A percentile compares a stretch with the other conserved stretches of the same genome.
These are phyloP conservation scores for Tipula confusa DNA, from an alignment of 2,888 invertebrate species.

Conservation along the genomic window DNA sequence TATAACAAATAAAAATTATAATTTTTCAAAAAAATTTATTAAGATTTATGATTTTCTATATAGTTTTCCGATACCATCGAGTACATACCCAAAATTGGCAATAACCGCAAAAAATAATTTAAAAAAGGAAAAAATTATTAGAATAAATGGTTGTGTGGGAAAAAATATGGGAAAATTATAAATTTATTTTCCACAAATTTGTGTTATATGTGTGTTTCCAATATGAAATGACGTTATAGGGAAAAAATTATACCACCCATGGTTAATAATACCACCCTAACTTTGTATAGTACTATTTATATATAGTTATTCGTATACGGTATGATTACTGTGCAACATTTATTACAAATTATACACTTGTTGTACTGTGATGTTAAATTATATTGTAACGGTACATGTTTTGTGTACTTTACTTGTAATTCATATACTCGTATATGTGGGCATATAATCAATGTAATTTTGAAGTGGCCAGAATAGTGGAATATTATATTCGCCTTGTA, in stretches of 20 bases:
- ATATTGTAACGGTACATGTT: background rate
- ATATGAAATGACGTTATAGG: background rate
- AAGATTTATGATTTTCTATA: conserved; percentile 25
- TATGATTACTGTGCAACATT: conserved; percentile 12
- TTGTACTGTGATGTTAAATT: background rate
- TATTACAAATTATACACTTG: conserved; percentile 20
- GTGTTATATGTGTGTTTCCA: background rate
- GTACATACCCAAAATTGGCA: background rate
- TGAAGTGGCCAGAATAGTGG: background rate
- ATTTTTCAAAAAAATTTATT: background rate
- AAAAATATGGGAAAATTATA: background rate
- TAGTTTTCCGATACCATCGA: background rate
- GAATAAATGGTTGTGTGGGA: conserved; percentile 20
- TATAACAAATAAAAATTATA: conserved; percentile 12
- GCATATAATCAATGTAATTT: background rate
- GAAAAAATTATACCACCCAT: background rate
- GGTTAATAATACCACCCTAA: background rate
- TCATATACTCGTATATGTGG: background rate
- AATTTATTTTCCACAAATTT: conserved; percentile 20
- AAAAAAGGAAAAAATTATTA: background rate
- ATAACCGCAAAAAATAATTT: conserved; percentile 25
- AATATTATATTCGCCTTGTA: no score
- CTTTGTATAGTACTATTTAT: background rate
- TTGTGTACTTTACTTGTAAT: background rate
- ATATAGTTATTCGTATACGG: background rate